A percentile compares a stretch with the other conserved stretches of the same genome.
Evolutionary conservation across 2,113 vertebrate species (phyloP).

Genomic region (Seriola dumerili): DNA sequence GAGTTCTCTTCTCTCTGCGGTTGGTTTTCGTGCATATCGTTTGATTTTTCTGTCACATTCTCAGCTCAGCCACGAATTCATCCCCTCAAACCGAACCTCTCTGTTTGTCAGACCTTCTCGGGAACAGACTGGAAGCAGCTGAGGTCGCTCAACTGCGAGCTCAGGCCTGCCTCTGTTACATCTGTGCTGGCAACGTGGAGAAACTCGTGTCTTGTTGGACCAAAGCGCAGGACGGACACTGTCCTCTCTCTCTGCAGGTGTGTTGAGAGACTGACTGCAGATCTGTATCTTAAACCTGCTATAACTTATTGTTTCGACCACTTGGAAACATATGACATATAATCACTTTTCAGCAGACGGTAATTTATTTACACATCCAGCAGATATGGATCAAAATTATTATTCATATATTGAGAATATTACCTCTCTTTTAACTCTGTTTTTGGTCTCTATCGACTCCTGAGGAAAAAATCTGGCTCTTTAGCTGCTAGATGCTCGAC

Average conservation of each 20-base stretch:
- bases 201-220: conserved; percentile 95
- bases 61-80: neutral
- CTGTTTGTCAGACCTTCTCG: conserved; percentile 88
- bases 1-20: conserved; percentile 95
- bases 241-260: conserved; percentile 94
- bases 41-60: no score
- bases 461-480: no score
- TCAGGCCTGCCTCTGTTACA: conserved; percentile 96
- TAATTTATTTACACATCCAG: no score
- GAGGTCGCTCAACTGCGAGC: conserved; percentile 86
- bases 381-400: no score
- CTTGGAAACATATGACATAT: no score
- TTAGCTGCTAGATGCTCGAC: no score
- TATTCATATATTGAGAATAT: no score
- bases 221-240: conserved; percentile 87
- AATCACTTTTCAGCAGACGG: no score
- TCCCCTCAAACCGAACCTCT: neutral
- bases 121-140: conserved; percentile 89
- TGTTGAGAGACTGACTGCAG: conserved; percentile 20
- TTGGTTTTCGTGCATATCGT: conserved; percentile 73
- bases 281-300: neutral
- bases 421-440: no score
- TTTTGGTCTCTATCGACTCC: no score
- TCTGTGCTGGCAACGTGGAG: conserved; percentile 96
- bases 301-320: neutral